phyloP scores from a whole-genome alignment of 2,888 invertebrate genomes.

The Masnerella sp. region DNA sequence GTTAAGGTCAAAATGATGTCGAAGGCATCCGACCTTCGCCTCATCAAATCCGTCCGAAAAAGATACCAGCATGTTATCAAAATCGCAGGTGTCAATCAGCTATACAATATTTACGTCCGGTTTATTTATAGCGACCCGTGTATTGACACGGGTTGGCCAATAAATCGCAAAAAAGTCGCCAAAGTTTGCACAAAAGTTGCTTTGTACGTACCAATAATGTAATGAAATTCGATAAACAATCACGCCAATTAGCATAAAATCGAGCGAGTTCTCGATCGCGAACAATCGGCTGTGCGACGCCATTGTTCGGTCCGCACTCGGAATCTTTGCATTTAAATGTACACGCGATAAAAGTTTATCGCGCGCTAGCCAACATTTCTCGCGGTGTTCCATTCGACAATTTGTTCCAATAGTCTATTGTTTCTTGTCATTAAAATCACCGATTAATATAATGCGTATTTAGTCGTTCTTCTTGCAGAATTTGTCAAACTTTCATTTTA shows the following conservation, averaged over 20 bases:
- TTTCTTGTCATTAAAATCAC: no score
- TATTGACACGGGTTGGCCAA: background rate
- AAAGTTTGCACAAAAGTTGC: background rate
- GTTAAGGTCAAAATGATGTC: no score
- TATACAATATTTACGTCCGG: conserved; percentile 8
- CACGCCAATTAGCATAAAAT: conserved; percentile 29
- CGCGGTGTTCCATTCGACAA: no score
- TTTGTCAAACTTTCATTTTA: no score
- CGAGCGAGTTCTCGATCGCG: conserved; percentile 15
- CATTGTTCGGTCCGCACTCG: conserved; percentile 14
- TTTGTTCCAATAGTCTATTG: no score
- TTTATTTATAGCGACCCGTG: conserved; percentile 1
- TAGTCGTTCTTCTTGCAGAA: no score
- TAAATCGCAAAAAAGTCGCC: background rate
- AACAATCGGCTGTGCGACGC: conserved; percentile 26
- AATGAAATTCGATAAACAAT: conserved; percentile 30
- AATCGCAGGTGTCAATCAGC: conserved; percentile 11
- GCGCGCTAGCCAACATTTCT: no score
- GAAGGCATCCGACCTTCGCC: conserved; percentile 1
- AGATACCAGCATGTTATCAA: background rate
- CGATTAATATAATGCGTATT: no score
- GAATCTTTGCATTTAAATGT: conserved; percentile 16
- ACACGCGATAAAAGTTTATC: conserved; percentile 17
- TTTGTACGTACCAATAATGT: conserved; percentile 8
- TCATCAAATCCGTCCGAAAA: background rate